Base-by-base conservation (phyloP, 1,140 invertebrate genomes). In the Rhyacophila brunnea region DNA sequence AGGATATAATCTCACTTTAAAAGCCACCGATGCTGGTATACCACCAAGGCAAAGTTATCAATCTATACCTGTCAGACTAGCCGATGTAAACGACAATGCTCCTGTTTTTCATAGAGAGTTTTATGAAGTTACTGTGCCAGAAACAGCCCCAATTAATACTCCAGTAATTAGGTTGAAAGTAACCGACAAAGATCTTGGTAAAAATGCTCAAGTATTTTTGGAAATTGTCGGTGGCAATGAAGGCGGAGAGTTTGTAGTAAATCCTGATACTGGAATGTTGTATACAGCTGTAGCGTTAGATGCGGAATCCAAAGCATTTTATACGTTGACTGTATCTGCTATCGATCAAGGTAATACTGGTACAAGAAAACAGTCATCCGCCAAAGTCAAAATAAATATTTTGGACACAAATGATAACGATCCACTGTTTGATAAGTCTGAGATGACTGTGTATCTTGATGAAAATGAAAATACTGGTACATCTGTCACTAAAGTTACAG, bases 201-300 rank as follows among this genome's bases (percentile, higher is more conserved):
- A 82, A 68, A 93, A 93, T 71, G 91, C 90, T 0, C 77, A 89
- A 66, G 90, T 96, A 0, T 88, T 87, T 58, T 84, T 95, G 45
- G 90, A 91, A 73, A 95, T 98, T 51, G 92, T 95, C 3, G 91
- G 89, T 10, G 94, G 95, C 0, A 96, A 98, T 74, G 89, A 93
- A 67, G 90, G 91, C 23, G 85, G 87, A 0, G 90, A 94, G 66
- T 98, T 98, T 71, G 77, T 83, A 34, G 86, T 98, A 7, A 92
- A 95, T 72, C 85, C 90, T 0, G 86, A 90, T 62, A 93, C 92
- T 0, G 95, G 95, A 0, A 89, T 97, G 80, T 72, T 98, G 0
- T 94, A 93, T 67, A 95, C 93, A 0, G 85, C 89, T 18, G 86
- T 89, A 9, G 74, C 75, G 35, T 77, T 99, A 1, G 96, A 99